Conservation (phyloP, 2,113 vertebrate genomes). For the Peromyscus californicus region DNA sequence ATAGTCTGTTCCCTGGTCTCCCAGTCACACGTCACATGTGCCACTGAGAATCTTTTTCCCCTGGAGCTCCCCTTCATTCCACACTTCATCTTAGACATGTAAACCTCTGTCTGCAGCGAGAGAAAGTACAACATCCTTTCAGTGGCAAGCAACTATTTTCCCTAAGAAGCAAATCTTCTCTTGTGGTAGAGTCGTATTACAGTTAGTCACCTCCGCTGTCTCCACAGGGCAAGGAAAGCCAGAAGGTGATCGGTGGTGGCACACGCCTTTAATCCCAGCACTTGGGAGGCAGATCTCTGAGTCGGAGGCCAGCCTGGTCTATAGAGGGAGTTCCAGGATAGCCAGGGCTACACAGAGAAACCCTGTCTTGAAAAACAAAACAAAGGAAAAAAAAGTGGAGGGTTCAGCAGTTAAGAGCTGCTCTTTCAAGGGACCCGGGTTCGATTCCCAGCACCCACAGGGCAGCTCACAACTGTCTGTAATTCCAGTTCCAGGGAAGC, state of each 20-base stretch:
- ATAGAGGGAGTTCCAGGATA: not conserved
- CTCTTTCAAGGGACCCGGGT: no score
- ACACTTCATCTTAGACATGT: not conserved
- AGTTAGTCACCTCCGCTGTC: not conserved
- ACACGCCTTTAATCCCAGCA: not conserved
- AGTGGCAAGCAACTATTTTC: not conserved
- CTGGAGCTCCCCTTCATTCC: not conserved
- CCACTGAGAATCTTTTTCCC: not conserved
- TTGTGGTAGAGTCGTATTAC: no score
- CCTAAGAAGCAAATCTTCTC: not conserved
- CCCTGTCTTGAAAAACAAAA: not conserved
- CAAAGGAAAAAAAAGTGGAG: not conserved
- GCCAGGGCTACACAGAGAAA: not conserved
- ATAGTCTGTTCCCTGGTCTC: not conserved
- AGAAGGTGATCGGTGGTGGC: not conserved
- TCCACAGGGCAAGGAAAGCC: not conserved
- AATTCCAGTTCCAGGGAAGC: no score
- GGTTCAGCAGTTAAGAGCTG: no score
- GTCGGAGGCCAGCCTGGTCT: not conserved
- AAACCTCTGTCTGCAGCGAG: constrained; percentile 32
- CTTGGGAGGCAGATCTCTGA: not conserved
- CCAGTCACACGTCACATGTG: not conserved
- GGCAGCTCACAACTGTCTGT: no score
- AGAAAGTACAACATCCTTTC: not conserved
- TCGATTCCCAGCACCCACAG: no score